A percentile compares a stretch with the other conserved stretches of the same genome.
Evolutionary conservation across 2,888 invertebrate genomes (phyloP).

Genomic region (Poecilus cupreus): DNA sequence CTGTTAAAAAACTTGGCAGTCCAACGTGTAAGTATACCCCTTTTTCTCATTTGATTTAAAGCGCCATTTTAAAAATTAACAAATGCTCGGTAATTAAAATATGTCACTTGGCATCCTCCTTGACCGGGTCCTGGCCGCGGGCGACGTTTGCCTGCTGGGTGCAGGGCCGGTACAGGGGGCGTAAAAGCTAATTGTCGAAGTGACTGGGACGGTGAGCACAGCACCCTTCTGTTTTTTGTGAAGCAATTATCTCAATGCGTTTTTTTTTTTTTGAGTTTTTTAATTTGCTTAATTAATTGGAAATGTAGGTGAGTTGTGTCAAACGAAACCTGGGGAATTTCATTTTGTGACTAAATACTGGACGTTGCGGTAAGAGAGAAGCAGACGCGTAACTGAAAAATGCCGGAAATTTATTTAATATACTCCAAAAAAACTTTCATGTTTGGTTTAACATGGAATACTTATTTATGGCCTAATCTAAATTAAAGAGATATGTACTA

Average conservation of each 20-base stretch:
- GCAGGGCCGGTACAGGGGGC: neutral
- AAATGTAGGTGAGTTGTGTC: conserved; percentile 24
- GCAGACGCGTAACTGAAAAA: too few relatives aligned
- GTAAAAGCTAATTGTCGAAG: conserved; percentile 5
- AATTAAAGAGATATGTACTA: too few relatives aligned
- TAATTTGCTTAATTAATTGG: conserved; percentile 55
- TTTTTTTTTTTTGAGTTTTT: conserved; percentile 37
- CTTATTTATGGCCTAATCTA: too few relatives aligned
- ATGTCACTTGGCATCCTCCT: conserved; percentile 38
- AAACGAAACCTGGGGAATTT: conserved; percentile 25
- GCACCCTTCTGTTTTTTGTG: conserved; percentile 22
- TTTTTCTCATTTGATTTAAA: conserved; percentile 28
- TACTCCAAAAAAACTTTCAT: too few relatives aligned
- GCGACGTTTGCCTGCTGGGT: neutral
- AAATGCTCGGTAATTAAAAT: conserved; percentile 49
- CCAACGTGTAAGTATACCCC: neutral
- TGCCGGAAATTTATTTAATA: too few relatives aligned
- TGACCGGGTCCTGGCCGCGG: neutral
- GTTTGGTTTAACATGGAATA: too few relatives aligned
- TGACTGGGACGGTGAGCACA: neutral
- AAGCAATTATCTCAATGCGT: conserved; percentile 43
- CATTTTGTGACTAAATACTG: conserved; percentile 6
- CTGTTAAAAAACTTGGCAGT: neutral
- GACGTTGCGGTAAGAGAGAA: neutral
- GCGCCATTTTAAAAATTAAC: conserved; percentile 46